Conservation (phyloP, 1,140 invertebrate genomes). For the Drosophila kohkoa region DNA sequence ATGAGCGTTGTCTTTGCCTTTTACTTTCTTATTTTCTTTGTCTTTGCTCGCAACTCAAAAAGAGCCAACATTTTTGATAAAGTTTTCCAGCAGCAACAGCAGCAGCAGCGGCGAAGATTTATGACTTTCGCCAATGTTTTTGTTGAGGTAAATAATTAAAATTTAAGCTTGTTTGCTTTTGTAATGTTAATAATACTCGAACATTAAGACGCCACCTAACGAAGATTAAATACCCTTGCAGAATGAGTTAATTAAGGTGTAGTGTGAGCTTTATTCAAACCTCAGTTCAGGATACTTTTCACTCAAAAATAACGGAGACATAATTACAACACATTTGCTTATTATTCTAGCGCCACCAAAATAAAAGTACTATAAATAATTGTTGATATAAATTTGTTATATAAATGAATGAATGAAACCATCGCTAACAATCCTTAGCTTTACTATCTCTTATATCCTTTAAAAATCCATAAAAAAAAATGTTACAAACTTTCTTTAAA, state of each 20-base stretch:
- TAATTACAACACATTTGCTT: too few relatives aligned
- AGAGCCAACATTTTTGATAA: conserved; percentile 44
- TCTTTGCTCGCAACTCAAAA: conserved; percentile 29
- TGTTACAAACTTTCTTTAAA: too few relatives aligned
- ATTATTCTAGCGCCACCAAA: too few relatives aligned
- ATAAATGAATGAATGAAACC: too few relatives aligned
- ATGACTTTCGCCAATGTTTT: conserved; percentile 38
- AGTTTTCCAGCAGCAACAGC: conserved; percentile 54
- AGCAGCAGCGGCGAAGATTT: conserved; percentile 58
- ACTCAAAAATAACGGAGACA: too few relatives aligned
- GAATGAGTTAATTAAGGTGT: conserved; percentile 1
- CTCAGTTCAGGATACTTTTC: not conserved
- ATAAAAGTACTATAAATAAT: too few relatives aligned
- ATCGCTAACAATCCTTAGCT: too few relatives aligned
- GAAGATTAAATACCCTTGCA: conserved; percentile 18
- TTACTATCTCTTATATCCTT: too few relatives aligned
- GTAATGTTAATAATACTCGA: conserved; percentile 1
- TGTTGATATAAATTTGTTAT: too few relatives aligned
- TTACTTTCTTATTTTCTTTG: not conserved
- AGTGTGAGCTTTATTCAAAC: not conserved
- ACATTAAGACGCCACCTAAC: not conserved
- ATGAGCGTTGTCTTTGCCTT: conserved; percentile 43
- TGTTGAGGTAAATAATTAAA: conserved; percentile 60
- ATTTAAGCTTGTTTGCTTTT: conserved; percentile 56
- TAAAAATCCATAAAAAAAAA: too few relatives aligned